Percentiles rank a stretch among this genome's conserved stretches.
These are phyloP conservation scores for Paragorgia papillata DNA, from an alignment of 92 coral and sea anemone genomes.

Conservation along the genomic window DNA sequence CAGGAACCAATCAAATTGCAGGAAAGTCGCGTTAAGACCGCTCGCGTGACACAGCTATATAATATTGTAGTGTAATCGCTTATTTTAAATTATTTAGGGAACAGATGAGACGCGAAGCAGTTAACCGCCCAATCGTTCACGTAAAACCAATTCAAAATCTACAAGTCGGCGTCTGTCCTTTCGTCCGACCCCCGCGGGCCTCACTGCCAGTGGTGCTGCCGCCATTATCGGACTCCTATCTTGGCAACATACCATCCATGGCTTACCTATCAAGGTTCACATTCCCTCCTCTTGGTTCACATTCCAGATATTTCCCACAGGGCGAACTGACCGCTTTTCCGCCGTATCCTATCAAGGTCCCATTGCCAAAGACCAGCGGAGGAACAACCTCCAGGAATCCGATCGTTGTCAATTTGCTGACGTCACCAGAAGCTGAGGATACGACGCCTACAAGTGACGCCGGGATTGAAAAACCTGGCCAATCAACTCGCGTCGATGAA, in stretches of 20 bases:
- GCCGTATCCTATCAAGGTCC: constrained; percentile 10
- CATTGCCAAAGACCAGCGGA: neutral
- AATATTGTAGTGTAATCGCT: too few relatives aligned
- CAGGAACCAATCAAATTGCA: too few relatives aligned
- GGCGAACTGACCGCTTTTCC: constrained; percentile 20
- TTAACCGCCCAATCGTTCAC: constrained; percentile 24
- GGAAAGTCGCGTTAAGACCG: too few relatives aligned
- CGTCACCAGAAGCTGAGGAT: constrained; percentile 12
- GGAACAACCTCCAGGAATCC: neutral
- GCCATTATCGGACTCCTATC: neutral
- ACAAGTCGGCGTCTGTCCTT: neutral
- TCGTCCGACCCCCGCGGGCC: neutral
- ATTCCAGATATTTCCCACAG: constrained; percentile 11
- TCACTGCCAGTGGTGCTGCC: neutral
- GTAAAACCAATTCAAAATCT: constrained; percentile 34
- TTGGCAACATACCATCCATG: constrained; percentile 16
- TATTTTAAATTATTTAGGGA: too few relatives aligned
- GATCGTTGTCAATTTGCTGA: constrained; percentile 1
- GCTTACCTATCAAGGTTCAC: neutral
- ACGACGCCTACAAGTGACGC: neutral
- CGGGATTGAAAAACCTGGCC: too few relatives aligned
- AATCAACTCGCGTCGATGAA: too few relatives aligned
- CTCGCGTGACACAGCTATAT: too few relatives aligned
- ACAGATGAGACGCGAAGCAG: constrained; percentile 14
- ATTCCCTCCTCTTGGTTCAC: neutral